Evolutionary conservation across 2,888 invertebrate genomes (phyloP), one percentile per base, ranked within the genome.

Genomic region (Amphiduros pacificus): DNA sequence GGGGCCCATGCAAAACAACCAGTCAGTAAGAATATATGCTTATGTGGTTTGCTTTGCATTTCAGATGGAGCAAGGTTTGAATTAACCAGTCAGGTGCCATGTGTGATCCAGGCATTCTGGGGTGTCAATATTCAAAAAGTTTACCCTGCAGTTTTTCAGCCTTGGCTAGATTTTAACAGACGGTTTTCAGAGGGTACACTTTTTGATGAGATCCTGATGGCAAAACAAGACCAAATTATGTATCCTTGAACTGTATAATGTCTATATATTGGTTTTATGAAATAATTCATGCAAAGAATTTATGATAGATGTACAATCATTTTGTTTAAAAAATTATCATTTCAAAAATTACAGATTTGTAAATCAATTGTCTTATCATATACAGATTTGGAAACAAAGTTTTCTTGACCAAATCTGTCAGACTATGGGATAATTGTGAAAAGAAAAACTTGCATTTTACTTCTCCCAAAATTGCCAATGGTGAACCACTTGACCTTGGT

Each of bases 401-500:
- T n/a, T n/a, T n/a, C n/a, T n/a, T n/a, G n/a, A n/a, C n/a, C n/a
- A n/a, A n/a, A n/a, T n/a, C n/a, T n/a, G n/a, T n/a, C n/a, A n/a
- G n/a, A n/a, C n/a, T 31, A 31, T 32, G 4, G 11, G 53, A 53
- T 32, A 14, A 22, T 31, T 53, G 53, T 32, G 53, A 29, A n/a
- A 53, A 53, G 2, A 31, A 36, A 31, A 53, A 20, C 22, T 5
- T 53, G 22, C 31, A 53, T 20, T 17, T 53, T n/a, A n/a, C n/a
- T n/a, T n/a, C n/a, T n/a, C n/a, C n/a, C n/a, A 20, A 52, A n/a
- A 5, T 53, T 2, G 32, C 53, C 1, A 11, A 11, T 5, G 53
- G 26, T 3, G 53, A 4, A 32, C 27, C 28, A 6, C 56, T 65
- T 31, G 55, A 61, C 5, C 62, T 75, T 3, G 76, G 76, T 6